These are phyloP conservation scores for Diarsia brunnea DNA, from an alignment of 2,888 invertebrate genomes.

Conservation along the genomic window DNA sequence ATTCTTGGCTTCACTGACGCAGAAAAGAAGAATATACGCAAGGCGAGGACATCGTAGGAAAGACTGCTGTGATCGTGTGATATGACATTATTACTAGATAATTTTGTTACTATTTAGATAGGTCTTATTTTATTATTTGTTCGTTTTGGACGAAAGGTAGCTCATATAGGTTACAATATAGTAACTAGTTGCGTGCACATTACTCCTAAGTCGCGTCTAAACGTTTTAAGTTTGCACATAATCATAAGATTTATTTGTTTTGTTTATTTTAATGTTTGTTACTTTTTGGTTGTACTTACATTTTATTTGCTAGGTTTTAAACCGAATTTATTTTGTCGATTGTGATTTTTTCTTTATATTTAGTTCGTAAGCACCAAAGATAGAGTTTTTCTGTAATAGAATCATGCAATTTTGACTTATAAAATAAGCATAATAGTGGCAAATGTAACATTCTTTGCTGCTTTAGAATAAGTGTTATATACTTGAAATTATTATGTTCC, in stretches of 20 bases:
- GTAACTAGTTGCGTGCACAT: conserved; percentile 72
- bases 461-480: conserved; percentile 76
- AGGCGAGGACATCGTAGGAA: conserved; percentile 89
- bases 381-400: conserved; percentile 80
- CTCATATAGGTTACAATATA: conserved; percentile 60
- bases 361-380: conserved; percentile 88
- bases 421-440: conserved; percentile 75
- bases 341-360: conserved; percentile 81
- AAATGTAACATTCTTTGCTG: conserved; percentile 74
- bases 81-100: conserved; percentile 80
- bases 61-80: conserved; percentile 86
- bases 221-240: conserved; percentile 58
- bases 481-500: conserved; percentile 73
- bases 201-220: conserved; percentile 51
- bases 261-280: conserved; percentile 69
- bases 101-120: conserved; percentile 75
- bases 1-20: conserved; percentile 96
- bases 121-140: conserved; percentile 74
- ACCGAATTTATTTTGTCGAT: conserved; percentile 82
- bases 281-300: conserved; percentile 69
- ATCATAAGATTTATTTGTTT: conserved; percentile 52
- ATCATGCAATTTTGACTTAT: conserved; percentile 86
- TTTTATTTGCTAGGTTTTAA: conserved; percentile 71
- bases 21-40: conserved; percentile 95
- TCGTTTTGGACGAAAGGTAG: conserved; percentile 72